Evolutionary conservation across 1,140 invertebrate genomes (phyloP), one percentile per base, ranked within the genome.

Genomic region (Leptinotarsa lineolata): DNA sequence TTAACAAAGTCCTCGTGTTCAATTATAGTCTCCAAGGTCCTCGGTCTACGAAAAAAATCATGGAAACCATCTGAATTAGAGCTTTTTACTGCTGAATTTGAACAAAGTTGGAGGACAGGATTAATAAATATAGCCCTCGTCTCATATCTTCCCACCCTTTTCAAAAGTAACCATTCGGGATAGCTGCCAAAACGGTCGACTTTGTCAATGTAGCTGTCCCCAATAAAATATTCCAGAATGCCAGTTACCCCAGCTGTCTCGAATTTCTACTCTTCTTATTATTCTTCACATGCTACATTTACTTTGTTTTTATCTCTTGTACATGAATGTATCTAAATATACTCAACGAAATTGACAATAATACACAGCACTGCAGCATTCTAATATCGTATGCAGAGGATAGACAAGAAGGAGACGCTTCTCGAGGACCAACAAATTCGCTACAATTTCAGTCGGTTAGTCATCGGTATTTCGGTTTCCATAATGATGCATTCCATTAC

Each of bases 271-370:
- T 54, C 48, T 54, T 54, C 48, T 54, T 54, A 54, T 54, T 54
- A 54, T 18, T 15, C 48, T 54, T 54, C n/a, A 54, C 48, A 54
- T 54, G 48, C 48, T 54, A 54, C 48, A 54, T 54, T 54, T 16
- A 54, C 48, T 54, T 54, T 54, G 30, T 39, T 54, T 54, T 54
- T 54, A 54, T 54, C n/a, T 54, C 48, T 54, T n/a, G 48, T 16
- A n/a, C n/a, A 54, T 54, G 48, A 54, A 54, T 54, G 48, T 54
- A 54, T 54, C 48, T 54, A 54, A 54, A 54, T 54, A 54, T 54
- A 54, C n/a, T 18, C 48, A 18, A 54, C 15, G 48, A 54, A 54
- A 54, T 54, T 54, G 48, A 54, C 48, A 54, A 54, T 54, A 18
- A 54, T 54, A 54, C 48, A 16, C 48, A 54, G 48, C 48, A 54